Conservation (phyloP, 1,140 invertebrate genomes). For the Lucilia cuprina region DNA sequence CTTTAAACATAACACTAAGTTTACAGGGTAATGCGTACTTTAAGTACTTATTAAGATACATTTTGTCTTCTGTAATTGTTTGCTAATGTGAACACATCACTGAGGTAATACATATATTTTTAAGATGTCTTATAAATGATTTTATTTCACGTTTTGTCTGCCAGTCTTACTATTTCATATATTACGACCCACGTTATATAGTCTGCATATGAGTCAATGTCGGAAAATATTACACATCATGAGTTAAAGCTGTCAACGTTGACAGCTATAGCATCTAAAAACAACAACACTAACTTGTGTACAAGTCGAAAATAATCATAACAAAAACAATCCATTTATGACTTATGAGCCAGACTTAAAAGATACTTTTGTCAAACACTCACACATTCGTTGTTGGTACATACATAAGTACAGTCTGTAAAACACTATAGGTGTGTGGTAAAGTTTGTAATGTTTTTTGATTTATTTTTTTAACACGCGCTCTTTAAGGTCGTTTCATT, state of each 20-base stretch:
- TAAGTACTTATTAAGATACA: too few relatives aligned
- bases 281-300: background rate
- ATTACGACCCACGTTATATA: background rate
- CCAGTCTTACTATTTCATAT: background rate
- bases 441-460: background rate
- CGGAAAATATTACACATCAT: constrained; percentile 9
- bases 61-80: too few relatives aligned
- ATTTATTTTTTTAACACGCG: background rate
- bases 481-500: background rate
- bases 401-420: too few relatives aligned
- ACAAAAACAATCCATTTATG: constrained; percentile 19
- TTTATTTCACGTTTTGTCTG: too few relatives aligned
- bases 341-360: constrained; percentile 3
- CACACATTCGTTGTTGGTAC: too few relatives aligned
- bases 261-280: constrained; percentile 26
- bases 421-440: background rate
- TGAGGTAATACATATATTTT: constrained; percentile 3
- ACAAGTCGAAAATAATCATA: background rate
- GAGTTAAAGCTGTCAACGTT: constrained; percentile 13
- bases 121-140: background rate
- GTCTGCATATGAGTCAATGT: background rate
- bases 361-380: background rate
- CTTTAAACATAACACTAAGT: too few relatives aligned
- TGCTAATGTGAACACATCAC: background rate
- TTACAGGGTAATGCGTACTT: too few relatives aligned